phyloP scores from a whole-genome alignment of 2,888 invertebrate genomes.

The Zonitis immaculata region DNA sequence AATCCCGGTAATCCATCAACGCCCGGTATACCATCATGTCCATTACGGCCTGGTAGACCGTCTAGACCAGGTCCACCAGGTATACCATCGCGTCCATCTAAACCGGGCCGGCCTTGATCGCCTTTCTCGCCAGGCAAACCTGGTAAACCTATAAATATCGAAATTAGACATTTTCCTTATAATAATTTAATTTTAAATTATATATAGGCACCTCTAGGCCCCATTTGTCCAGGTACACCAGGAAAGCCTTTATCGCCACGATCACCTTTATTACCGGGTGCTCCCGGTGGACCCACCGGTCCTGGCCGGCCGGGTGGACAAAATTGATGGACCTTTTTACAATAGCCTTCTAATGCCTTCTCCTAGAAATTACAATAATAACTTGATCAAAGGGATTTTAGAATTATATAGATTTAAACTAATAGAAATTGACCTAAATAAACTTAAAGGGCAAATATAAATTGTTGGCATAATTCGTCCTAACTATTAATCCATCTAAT shows the following conservation, averaged over 20 bases:
- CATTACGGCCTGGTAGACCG: conserved; percentile 80
- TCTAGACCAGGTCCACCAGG: conserved; percentile 88
- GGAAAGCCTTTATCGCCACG: conserved; percentile 61
- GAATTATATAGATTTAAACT: not conserved
- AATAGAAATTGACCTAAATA: not conserved
- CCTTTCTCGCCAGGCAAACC: conserved; percentile 54
- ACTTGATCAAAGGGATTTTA: not conserved
- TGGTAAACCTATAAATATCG: conserved; percentile 29
- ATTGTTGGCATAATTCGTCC: not conserved
- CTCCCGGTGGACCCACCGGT: conserved; percentile 63
- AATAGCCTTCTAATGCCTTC: conserved; percentile 78
- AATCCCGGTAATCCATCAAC: conserved; percentile 70
- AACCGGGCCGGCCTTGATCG: conserved; percentile 63
- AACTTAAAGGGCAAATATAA: not conserved
- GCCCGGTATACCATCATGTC: conserved; percentile 69
- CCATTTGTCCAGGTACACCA: conserved; percentile 60
- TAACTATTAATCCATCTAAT: not conserved
- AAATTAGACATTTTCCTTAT: too few relatives aligned
- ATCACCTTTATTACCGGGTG: conserved; percentile 67
- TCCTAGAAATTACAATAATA: conserved; percentile 55
- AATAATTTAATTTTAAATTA: too few relatives aligned
- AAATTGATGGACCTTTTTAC: conserved; percentile 76
- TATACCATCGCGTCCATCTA: conserved; percentile 84
- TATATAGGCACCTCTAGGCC: conserved; percentile 41
- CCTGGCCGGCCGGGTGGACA: conserved; percentile 61